Evolutionary conservation across 2,113 vertebrate genomes (phyloP).

Genomic region (Oncorhynchus clarkii): DNA sequence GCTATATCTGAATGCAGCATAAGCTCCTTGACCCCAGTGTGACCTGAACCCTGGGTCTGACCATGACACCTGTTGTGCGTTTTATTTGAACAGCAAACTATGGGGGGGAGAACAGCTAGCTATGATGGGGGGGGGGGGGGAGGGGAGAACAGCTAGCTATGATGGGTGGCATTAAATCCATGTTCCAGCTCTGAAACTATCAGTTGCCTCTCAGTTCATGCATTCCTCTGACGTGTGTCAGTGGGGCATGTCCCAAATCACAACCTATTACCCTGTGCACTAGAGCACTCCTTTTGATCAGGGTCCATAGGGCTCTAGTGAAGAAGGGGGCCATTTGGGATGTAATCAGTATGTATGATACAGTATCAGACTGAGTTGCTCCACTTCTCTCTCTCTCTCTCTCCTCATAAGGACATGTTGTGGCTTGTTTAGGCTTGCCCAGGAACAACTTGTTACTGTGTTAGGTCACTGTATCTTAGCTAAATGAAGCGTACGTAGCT

Average conservation of each 20-base stretch:
- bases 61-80: slow-evolving; percentile 2
- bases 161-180: neutral
- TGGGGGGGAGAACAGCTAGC: no score
- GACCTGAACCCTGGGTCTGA: slow-evolving; percentile 5
- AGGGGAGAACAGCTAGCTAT: no score
- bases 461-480: slow-evolving; percentile 36
- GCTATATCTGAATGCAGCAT: neutral
- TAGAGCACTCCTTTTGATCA: no score
- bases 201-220: neutral
- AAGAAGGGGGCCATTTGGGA: no score
- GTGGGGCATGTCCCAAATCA: neutral
- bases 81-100: neutral
- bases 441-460: slow-evolving; percentile 26
- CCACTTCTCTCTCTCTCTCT: neutral
- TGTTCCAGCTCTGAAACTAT: slow-evolving; percentile 5
- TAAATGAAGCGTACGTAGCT: neutral
- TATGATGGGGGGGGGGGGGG: neutral
- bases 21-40: slow-evolving; percentile 1
- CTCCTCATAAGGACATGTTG: slow-evolving; percentile 50
- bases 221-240: slow-evolving; percentile 9
- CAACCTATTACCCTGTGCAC: no score
- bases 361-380: neutral
- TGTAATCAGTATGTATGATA: neutral
- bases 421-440: slow-evolving; percentile 37
- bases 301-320: no score